Conservation (phyloP, 2,888 invertebrate species). For the Osmoderma eremita region DNA sequence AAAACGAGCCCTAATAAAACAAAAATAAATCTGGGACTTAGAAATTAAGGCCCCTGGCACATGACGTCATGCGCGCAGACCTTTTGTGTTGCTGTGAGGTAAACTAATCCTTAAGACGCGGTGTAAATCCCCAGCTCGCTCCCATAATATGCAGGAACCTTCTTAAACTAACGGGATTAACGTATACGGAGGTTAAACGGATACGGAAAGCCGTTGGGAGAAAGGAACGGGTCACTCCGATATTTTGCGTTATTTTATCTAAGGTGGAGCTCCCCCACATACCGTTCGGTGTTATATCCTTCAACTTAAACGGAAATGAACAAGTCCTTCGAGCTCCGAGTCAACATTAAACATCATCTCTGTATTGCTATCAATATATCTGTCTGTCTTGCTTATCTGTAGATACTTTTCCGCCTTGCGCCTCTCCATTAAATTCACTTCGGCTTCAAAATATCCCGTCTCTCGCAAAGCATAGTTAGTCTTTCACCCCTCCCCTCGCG, state of each 20-base stretch:
- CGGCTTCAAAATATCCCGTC: slow-evolving; percentile 53
- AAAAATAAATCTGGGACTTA: slow-evolving; percentile 61
- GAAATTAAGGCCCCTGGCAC: slow-evolving; percentile 55
- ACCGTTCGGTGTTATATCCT: slow-evolving; percentile 13
- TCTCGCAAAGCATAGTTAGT: slow-evolving; percentile 32
- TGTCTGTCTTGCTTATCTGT: slow-evolving; percentile 62
- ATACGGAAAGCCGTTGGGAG: slow-evolving; percentile 61
- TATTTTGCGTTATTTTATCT: slow-evolving; percentile 14
- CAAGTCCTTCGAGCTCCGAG: slow-evolving; percentile 56
- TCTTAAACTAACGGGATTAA: slow-evolving; percentile 80
- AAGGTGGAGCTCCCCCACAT: slow-evolving; percentile 18
- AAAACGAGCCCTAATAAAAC: slow-evolving; percentile 56
- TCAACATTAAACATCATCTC: slow-evolving; percentile 61
- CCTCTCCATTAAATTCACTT: slow-evolving; percentile 61
- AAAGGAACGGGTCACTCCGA: slow-evolving; percentile 59
- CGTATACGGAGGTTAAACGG: slow-evolving; percentile 71
- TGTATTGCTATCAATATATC: slow-evolving; percentile 62
- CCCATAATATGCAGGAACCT: slow-evolving; percentile 77
- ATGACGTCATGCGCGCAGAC: slow-evolving; percentile 57
- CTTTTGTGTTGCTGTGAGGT: slow-evolving; percentile 63
- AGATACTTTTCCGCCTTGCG: slow-evolving; percentile 62
- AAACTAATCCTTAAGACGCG: slow-evolving; percentile 74
- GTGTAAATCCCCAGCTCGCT: slow-evolving; percentile 61
- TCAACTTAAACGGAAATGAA: slow-evolving; percentile 59
- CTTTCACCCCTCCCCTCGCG: slow-evolving; percentile 39